These are phyloP conservation scores for Pachliopta kotzebuea DNA, from an alignment of 2,888 invertebrate species.

Conservation along the genomic window DNA sequence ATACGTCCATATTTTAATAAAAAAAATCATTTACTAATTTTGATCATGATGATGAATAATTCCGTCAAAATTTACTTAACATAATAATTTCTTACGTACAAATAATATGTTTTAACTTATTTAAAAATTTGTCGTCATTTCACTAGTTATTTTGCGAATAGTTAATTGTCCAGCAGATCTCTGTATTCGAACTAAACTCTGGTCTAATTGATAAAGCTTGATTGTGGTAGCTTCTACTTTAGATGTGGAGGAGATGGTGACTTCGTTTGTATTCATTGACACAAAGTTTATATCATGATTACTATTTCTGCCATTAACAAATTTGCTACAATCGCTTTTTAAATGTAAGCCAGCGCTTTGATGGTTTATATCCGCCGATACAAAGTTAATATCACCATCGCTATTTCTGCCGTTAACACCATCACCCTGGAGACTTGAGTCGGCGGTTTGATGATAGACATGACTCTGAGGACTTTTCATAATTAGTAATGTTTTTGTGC, in stretches of 20 bases:
- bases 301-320: slow-evolving; percentile 39
- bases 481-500: slow-evolving; percentile 40
- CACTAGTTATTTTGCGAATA: slow-evolving; percentile 62
- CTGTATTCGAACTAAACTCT: slow-evolving; percentile 60
- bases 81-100: background rate
- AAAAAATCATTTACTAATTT: too few species aligned
- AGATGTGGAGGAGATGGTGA: slow-evolving; percentile 46
- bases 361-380: slow-evolving; percentile 48
- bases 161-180: slow-evolving; percentile 53
- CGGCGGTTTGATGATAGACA: slow-evolving; percentile 31
- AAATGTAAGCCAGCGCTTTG: slow-evolving; percentile 39
- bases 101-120: background rate
- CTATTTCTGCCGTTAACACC: slow-evolving; percentile 38
- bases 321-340: slow-evolving; percentile 37
- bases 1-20: too few species aligned
- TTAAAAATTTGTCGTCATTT: slow-evolving; percentile 62
- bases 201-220: slow-evolving; percentile 59
- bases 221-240: slow-evolving; percentile 48
- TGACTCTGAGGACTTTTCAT: slow-evolving; percentile 43
- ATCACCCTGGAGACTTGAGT: slow-evolving; percentile 39
- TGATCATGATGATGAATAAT: too few species aligned
- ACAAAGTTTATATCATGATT: slow-evolving; percentile 51
- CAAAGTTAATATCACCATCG: slow-evolving; percentile 48
- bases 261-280: slow-evolving; percentile 51
- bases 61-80: too few species aligned